Percentiles rank a stretch among this genome's conserved stretches.
Conservation (phyloP, 1,140 invertebrate species). For the Daktulosphaira vitifoliae region DNA sequence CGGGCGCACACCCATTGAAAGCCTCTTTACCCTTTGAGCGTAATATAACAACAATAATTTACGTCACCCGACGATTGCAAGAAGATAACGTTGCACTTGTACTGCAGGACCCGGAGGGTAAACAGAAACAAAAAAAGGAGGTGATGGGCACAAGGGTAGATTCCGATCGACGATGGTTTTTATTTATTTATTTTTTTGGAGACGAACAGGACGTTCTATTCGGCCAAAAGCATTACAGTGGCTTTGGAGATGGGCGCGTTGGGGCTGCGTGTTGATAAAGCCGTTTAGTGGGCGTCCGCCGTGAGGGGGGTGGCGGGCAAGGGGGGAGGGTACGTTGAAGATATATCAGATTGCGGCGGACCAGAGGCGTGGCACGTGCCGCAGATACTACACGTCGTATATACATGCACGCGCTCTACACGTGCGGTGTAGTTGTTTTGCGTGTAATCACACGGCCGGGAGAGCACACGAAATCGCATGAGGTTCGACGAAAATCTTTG, state of each 20-base stretch:
- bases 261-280: constrained; percentile 1
- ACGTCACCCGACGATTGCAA: no score
- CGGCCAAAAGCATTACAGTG: neutral
- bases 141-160: neutral
- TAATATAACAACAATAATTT: neutral
- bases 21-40: neutral
- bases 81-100: no score
- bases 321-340: neutral
- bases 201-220: no score
- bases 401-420: neutral
- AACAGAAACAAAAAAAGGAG: neutral
- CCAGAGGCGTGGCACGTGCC: constrained; percentile 26
- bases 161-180: neutral
- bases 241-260: neutral
- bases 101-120: neutral
- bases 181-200: no score
- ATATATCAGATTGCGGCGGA: constrained; percentile 27
- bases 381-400: constrained; percentile 7
- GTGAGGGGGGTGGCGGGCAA: neutral
- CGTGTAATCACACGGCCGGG: neutral
- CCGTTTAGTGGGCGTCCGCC: constrained; percentile 29
- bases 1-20: no score
- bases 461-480: no score
- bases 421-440: neutral
- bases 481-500: no score